These are phyloP conservation scores for Proisotoma minuta DNA, from an alignment of 2,888 invertebrate species.

Conservation along the genomic window DNA sequence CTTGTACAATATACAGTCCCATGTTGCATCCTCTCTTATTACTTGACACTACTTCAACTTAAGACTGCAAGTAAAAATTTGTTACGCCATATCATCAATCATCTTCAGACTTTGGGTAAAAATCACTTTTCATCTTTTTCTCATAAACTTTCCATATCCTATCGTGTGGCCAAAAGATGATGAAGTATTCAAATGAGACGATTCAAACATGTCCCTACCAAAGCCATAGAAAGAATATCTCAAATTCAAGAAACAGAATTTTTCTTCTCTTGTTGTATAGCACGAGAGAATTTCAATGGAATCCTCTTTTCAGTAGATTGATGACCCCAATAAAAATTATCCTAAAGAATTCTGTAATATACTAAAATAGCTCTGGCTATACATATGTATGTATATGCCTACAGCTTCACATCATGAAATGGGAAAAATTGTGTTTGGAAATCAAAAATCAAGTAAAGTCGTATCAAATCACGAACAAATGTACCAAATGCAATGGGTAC, in stretches of 20 bases:
- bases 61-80: constrained; percentile 16
- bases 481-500: too few relatives aligned
- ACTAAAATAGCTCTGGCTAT: too few relatives aligned
- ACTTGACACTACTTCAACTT: constrained; percentile 10
- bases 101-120: constrained; percentile 5
- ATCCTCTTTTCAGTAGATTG: neutral
- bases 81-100: constrained; percentile 17
- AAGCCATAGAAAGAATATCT: too few relatives aligned
- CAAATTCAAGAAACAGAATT: too few relatives aligned
- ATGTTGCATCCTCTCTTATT: neutral
- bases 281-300: constrained; percentile 2
- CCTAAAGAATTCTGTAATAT: too few relatives aligned
- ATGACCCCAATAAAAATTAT: constrained; percentile 6
- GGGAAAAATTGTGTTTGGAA: too few relatives aligned
- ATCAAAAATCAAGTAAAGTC: too few relatives aligned
- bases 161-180: constrained; percentile 2
- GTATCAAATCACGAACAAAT: too few relatives aligned
- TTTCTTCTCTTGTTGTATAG: too few relatives aligned
- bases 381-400: too few relatives aligned
- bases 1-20: neutral
- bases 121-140: constrained; percentile 16
- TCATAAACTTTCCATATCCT: neutral
- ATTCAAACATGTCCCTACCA: too few relatives aligned
- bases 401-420: too few relatives aligned
- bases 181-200: constrained; percentile 11